Evolutionary conservation across 2,888 invertebrate species (phyloP), one percentile per base, ranked within the genome.

Genomic region (Agrochola macilenta): DNA sequence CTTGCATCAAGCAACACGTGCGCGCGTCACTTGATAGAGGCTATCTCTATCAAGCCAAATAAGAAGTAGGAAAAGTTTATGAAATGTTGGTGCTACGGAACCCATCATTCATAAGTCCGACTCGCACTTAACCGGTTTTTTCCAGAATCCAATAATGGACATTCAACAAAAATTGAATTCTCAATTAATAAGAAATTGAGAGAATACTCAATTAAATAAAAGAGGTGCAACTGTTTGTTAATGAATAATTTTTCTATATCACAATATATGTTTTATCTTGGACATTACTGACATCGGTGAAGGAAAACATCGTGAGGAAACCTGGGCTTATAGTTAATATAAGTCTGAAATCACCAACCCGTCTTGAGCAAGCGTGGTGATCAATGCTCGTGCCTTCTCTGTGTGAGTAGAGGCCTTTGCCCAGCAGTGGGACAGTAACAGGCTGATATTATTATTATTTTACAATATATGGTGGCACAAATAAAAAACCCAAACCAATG

Each of bases 201-300:
- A 72, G 52, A n/a, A n/a, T n/a, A 58, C 49, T 81, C 35, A 81
- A 76, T 83, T 75, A 76, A 77, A 74, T 69, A 5, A 63, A 76
- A 43, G 23, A 57, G 58, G 68, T 54, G 30, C 43, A 69, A 57
- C 54, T 58, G 74, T 52, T 69, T 61, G 54, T 74, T 68, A 73
- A 78, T 83, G 76, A 66, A 68, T 58, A 58, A 11, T 52, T 68
- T 60, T 69, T 75, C n/a, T 72, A 11, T 17, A 30, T 12, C 60
- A 60, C 69, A 70, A 72, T 80, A n/a, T n/a, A n/a, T n/a, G n/a
- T n/a, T n/a, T n/a, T n/a, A n/a, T n/a, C n/a, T n/a, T n/a, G n/a
- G n/a, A n/a, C n/a, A n/a, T n/a, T n/a, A n/a, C n/a, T n/a, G n/a
- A n/a, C n/a, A n/a, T n/a, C n/a, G n/a, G n/a, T n/a, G n/a, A n/a